Evolutionary conservation across 2,113 vertebrate genomes (phyloP).

Genomic region (Oncorhynchus mykiss): DNA sequence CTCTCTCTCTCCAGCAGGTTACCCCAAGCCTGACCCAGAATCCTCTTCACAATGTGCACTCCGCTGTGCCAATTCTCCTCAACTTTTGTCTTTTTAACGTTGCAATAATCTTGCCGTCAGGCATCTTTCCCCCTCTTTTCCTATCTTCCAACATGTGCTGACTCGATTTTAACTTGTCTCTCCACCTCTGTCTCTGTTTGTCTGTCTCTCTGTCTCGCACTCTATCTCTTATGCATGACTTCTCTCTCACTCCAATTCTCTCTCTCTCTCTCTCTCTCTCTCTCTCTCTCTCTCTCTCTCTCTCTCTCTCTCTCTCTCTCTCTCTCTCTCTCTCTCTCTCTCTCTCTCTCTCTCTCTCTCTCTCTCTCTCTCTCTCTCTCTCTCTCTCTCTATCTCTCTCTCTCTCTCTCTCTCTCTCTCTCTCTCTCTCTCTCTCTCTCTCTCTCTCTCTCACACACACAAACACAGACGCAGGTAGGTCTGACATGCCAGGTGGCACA

Average conservation of each 20-base stretch:
- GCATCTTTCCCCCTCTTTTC: neutral
- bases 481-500: neutral
- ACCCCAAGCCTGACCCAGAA: neutral
- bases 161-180: neutral
- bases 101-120: neutral
- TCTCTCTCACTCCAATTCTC: no score
- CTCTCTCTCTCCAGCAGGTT: no score
- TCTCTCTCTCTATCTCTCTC: no score
- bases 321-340: no score
- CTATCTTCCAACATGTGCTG: slow-evolving; percentile 5
- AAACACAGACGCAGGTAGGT: neutral
- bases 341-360: no score
- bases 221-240: no score
- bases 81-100: neutral
- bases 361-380: no score
- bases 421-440: no score
- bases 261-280: no score
- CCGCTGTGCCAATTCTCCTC: neutral
- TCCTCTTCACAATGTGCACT: neutral
- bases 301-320: no score
- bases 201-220: neutral
- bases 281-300: no score
- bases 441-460: neutral
- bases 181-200: neutral
- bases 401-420: no score